Evolutionary conservation across 2,888 invertebrate species (phyloP).

Genomic region (Cantharis rufa): DNA sequence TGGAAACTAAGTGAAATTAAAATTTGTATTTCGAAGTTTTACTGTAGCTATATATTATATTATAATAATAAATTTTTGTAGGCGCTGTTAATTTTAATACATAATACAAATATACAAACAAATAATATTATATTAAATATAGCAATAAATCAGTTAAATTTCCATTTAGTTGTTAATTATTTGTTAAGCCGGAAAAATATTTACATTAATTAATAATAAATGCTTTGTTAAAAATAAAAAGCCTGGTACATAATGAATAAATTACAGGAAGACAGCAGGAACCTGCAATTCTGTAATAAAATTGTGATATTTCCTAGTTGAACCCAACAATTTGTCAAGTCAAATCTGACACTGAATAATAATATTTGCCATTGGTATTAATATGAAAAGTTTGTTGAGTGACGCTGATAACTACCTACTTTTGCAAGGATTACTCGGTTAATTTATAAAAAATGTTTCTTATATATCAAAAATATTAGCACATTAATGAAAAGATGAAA

Average conservation of each 20-base stretch:
- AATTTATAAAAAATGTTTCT: conserved; percentile 23
- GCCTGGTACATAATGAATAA: neutral
- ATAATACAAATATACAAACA: too few species aligned
- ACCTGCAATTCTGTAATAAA: conserved; percentile 18
- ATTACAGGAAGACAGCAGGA: neutral
- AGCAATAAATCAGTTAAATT: neutral
- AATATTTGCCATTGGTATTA: conserved; percentile 27
- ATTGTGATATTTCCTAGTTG: conserved; percentile 18
- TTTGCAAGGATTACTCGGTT: conserved; percentile 22
- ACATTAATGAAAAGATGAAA: neutral
- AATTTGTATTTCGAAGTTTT: too few species aligned
- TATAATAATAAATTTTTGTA: neutral
- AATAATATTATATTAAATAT: neutral
- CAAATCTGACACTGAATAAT: conserved; percentile 25
- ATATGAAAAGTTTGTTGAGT: conserved; percentile 27
- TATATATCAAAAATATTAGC: conserved; percentile 14
- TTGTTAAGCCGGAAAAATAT: neutral
- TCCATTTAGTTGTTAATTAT: neutral
- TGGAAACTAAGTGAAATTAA: too few species aligned
- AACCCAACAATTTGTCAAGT: conserved; percentile 25
- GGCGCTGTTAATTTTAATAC: neutral
- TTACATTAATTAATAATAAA: neutral
- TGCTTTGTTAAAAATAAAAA: neutral
- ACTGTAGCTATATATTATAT: too few species aligned
- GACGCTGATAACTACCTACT: conserved; percentile 25